phyloP scores from a whole-genome alignment of 2,113 vertebrate species.

The Cryptoleucopteryx plumbea region DNA sequence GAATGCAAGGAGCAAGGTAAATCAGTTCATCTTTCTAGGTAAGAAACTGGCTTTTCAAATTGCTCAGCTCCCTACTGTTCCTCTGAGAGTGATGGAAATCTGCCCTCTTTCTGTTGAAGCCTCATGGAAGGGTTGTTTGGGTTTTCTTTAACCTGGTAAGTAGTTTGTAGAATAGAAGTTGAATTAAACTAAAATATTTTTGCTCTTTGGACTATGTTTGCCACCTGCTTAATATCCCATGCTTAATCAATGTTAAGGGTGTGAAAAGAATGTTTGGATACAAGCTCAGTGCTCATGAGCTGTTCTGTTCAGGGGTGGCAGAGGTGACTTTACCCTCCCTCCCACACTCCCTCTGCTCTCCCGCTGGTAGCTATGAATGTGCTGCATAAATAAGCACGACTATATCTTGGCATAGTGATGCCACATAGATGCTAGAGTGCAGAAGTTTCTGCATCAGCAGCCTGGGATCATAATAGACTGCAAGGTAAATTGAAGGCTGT shows the following conservation, averaged over 20 bases:
- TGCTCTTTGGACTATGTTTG: not conserved
- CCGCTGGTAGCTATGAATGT: not conserved
- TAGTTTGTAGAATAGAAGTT: not conserved
- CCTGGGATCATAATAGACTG: not conserved
- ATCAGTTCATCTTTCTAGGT: not conserved
- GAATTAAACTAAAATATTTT: not conserved
- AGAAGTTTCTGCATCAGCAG: constrained; percentile 14
- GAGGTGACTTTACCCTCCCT: not conserved
- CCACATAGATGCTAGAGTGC: not conserved
- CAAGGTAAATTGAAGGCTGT: not conserved
- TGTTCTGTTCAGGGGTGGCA: not conserved
- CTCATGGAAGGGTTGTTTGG: not conserved
- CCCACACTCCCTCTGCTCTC: not conserved
- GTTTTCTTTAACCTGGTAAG: not conserved
- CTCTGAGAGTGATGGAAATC: not conserved
- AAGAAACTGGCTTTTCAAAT: not conserved
- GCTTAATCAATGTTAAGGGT: not conserved
- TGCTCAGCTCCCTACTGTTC: not conserved
- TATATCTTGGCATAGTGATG: not conserved
- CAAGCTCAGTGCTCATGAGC: not conserved
- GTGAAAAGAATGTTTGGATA: not conserved
- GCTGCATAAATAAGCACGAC: not conserved
- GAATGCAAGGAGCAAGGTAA: not conserved
- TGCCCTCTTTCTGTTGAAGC: not conserved
- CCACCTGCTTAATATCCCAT: not conserved